phyloP scores from a whole-genome alignment of 2,113 vertebrate species.

The Nyctereutes procyonoides region DNA sequence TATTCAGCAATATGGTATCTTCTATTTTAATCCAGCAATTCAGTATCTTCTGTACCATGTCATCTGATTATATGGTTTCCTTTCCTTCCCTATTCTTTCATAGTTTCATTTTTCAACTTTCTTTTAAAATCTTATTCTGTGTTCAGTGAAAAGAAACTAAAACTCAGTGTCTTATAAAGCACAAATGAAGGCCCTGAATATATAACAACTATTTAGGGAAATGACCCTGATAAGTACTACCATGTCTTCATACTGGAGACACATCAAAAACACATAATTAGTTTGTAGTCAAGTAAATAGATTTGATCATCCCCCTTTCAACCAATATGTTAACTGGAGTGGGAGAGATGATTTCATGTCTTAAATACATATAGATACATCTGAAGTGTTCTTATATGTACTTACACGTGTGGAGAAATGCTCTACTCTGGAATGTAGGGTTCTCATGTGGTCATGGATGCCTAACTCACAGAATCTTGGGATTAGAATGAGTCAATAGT shows the following conservation, averaged over 20 bases:
- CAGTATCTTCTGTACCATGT: background rate
- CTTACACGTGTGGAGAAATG: background rate
- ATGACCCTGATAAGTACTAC: background rate
- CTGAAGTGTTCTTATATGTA: background rate
- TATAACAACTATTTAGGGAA: background rate
- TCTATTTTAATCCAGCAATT: background rate
- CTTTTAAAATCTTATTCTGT: background rate
- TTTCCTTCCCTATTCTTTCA: constrained; percentile 2
- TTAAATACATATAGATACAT: background rate
- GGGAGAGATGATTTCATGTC: background rate
- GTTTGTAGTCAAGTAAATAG: background rate
- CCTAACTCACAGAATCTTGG: background rate
- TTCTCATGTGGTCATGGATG: constrained; percentile 61
- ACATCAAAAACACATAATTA: background rate
- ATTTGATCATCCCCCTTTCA: background rate
- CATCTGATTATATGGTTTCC: background rate
- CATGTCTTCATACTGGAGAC: background rate
- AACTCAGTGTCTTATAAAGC: background rate
- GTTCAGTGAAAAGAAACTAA: constrained; percentile 10
- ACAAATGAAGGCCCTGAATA: background rate
- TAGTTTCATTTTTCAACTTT: constrained; percentile 32
- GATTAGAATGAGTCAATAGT: background rate
- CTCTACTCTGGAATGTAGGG: background rate
- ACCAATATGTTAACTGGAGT: background rate
- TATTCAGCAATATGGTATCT: constrained; percentile 1